phyloP scores from a whole-genome alignment of 2,113 vertebrate species.

The Gracilinanus agilis region DNA sequence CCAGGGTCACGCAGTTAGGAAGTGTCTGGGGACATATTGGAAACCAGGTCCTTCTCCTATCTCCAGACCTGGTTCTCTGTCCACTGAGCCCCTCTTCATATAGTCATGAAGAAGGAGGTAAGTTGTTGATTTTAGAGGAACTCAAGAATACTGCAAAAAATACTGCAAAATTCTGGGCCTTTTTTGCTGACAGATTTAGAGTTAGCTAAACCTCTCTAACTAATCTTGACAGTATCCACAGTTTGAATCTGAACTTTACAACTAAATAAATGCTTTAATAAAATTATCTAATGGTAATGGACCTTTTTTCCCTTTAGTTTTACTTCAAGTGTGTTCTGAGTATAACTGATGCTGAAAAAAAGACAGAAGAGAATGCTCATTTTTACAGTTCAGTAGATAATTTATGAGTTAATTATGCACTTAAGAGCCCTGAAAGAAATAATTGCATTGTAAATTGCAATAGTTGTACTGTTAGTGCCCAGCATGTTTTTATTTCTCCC shows the following conservation, averaged over 20 bases:
- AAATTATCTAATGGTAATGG: not conserved
- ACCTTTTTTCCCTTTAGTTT: not conserved
- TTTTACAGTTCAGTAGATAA: slow-evolving; percentile 1
- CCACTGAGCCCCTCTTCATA: not conserved
- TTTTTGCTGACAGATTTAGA: not conserved
- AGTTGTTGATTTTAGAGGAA: not conserved
- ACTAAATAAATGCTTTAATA: not conserved
- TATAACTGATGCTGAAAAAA: not conserved
- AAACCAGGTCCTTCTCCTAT: not conserved
- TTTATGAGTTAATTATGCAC: slow-evolving; percentile 34
- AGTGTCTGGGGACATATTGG: not conserved
- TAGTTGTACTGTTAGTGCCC: not conserved
- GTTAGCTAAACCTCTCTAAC: slow-evolving; percentile 20
- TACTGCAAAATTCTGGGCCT: not conserved
- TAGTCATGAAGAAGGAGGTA: not conserved
- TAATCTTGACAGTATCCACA: slow-evolving; percentile 35
- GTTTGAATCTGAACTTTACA: slow-evolving; percentile 15
- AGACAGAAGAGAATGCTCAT: not conserved
- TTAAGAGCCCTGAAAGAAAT: slow-evolving; percentile 15
- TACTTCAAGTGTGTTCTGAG: slow-evolving; percentile 8
- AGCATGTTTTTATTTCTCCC: not conserved
- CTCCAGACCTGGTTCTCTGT: not conserved
- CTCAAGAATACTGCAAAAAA: not conserved
- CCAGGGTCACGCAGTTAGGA: not conserved
- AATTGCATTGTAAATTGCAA: not conserved